Base-by-base conservation (phyloP, 2,113 vertebrate genomes). In the Trichechus manatus region DNA sequence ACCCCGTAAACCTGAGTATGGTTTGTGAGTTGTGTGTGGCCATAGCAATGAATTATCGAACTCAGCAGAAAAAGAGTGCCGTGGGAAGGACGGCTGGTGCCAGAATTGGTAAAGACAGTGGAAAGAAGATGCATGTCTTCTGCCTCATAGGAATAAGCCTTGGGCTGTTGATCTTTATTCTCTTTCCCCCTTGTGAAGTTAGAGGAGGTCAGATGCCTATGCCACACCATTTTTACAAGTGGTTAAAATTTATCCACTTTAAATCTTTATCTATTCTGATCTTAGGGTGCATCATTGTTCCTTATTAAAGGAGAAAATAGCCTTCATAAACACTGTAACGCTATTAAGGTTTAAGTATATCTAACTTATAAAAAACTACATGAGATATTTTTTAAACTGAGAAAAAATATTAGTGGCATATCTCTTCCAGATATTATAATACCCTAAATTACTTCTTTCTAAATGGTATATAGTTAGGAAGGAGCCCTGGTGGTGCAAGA, bases 371-470 rank as follows among this genome's bases (percentile, higher is more conserved):
- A 23, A 23, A 3, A 87, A 74, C 68, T 93, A 64, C 84, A 50
- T 70, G 87, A 88, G 53, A 47, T 3, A 74, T 75, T 92, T 93
- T 91, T 82, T 72, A 36, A 56, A 97, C 97, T 80, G 1, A 82
- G 81, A 74, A 27, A 95, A 93, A 97, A 95, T 31, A 96, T 92
- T 85, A 63, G 66, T 53, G 31, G 53, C 80, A 80, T 93, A 74
- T 83, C 59, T 96, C 33, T 42, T 75, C 39, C 84, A 78, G 2
- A 81, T 91, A 79, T 78, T 86, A 79, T 27, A 97, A 86, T 47
- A 22, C 33, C 80, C 17, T 82, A 84, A 83, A 77, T 92, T 90
- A 80, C 93, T 98, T 97, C 87, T 94, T 98, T 97, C 87, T 90
- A 96, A 97, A 75, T 25, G 66, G 61, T 3, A 5, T 23, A 11